A percentile compares a stretch with the other conserved stretches of the same genome.
Evolutionary conservation across 2,113 vertebrate genomes (phyloP).

Genomic region (Myocastor coypus): DNA sequence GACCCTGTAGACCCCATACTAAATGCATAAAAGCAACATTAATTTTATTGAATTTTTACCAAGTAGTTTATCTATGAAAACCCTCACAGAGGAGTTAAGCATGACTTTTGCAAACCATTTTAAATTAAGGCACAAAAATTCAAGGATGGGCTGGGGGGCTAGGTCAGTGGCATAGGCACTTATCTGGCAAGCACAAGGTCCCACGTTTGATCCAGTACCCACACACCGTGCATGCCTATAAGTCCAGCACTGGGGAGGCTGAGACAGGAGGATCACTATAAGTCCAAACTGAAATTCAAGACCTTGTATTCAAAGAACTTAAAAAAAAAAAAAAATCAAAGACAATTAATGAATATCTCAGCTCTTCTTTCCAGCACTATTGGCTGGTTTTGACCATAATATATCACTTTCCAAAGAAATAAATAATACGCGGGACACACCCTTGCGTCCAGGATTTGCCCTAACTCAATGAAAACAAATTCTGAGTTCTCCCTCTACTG

Average conservation of each 20-base stretch:
- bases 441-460: slow-evolving; percentile 41
- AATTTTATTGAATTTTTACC: slow-evolving; percentile 28
- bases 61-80: background rate
- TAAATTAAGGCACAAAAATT: slow-evolving; percentile 53
- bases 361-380: slow-evolving; percentile 35
- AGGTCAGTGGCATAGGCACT: too few relatives aligned
- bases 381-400: slow-evolving; percentile 23
- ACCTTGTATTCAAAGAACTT: too few relatives aligned
- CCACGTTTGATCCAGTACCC: too few relatives aligned
- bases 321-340: background rate
- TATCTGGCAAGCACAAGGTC: too few relatives aligned
- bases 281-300: too few relatives aligned
- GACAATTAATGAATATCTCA: slow-evolving; percentile 24
- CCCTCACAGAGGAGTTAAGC: background rate
- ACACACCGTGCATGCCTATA: too few relatives aligned
- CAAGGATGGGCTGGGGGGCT: background rate
- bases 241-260: too few relatives aligned
- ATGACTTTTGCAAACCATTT: slow-evolving; percentile 1
- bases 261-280: too few relatives aligned
- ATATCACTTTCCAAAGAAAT: slow-evolving; percentile 61
- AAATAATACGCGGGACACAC: background rate
- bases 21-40: background rate
- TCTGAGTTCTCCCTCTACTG: slow-evolving; percentile 57
- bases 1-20: too few relatives aligned
- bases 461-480: slow-evolving; percentile 68